These are phyloP conservation scores for Ganaspis sp. DNA, from an alignment of 1,140 invertebrate species.

Conservation along the genomic window DNA sequence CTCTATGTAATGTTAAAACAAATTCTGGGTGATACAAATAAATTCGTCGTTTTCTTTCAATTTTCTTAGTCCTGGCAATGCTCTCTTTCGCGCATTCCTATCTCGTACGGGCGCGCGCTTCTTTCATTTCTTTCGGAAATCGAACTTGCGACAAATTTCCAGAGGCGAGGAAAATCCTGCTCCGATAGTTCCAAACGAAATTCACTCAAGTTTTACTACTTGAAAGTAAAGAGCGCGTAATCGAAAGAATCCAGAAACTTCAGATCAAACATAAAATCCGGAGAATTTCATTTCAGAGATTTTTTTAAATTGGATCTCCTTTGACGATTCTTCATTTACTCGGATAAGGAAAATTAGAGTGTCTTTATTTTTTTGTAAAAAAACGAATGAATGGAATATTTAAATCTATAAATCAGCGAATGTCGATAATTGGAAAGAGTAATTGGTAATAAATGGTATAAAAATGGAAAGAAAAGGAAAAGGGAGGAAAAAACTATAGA, in stretches of 20 bases:
- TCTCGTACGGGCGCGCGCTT: slow-evolving; percentile 30
- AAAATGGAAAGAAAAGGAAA: too few species aligned
- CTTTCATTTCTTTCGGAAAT: slow-evolving; percentile 30
- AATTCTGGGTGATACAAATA: too few species aligned
- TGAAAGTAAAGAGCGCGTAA: slow-evolving; percentile 9
- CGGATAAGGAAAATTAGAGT: too few species aligned
- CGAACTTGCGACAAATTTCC: slow-evolving; percentile 27
- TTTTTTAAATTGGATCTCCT: neutral
- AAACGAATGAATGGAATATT: too few species aligned
- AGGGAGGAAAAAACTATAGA: neutral
- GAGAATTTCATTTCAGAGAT: neutral
- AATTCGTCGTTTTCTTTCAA: slow-evolving; percentile 50
- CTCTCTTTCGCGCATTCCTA: slow-evolving; percentile 51
- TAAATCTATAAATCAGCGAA: too few species aligned
- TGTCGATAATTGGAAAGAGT: neutral
- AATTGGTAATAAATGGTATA: too few species aligned
- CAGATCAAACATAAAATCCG: neutral
- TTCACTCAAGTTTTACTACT: slow-evolving; percentile 23
- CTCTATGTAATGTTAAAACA: too few species aligned
- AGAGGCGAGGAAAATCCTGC: slow-evolving; percentile 12
- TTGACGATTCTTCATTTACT: neutral
- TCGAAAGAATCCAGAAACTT: neutral
- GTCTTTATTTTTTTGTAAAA: too few species aligned
- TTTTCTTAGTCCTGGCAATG: slow-evolving; percentile 56
- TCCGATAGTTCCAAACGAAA: neutral